phyloP scores from a whole-genome alignment of 2,113 vertebrate genomes.

The Leuciscus idus region DNA sequence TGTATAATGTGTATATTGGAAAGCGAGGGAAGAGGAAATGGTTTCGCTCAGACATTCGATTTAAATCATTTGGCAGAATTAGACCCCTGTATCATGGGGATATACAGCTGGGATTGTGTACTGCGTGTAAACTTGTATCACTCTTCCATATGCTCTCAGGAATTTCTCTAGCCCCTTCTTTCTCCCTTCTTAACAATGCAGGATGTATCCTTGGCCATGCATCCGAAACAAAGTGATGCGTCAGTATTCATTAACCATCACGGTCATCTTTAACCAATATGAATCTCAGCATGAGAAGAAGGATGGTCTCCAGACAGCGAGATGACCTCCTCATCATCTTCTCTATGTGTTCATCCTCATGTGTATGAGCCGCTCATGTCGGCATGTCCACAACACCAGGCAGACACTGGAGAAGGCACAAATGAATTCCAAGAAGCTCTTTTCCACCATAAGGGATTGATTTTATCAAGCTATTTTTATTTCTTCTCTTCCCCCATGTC shows the following conservation, averaged over 20 bases:
- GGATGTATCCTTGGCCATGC: not conserved
- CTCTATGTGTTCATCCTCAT: not conserved
- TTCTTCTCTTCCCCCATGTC: constrained; percentile 24
- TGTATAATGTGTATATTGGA: constrained; percentile 65
- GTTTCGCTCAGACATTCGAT: constrained; percentile 60
- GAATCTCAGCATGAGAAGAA: constrained; percentile 14
- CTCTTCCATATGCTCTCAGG: constrained; percentile 68
- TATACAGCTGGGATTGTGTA: constrained; percentile 69
- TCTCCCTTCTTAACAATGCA: not conserved
- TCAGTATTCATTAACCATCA: constrained; percentile 10
- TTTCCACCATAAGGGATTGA: constrained; percentile 48
- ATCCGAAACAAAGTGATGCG: constrained; percentile 9
- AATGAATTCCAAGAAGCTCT: constrained; percentile 23
- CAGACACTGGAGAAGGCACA: constrained; percentile 25
- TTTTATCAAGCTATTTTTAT: constrained; percentile 59
- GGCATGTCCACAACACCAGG: not conserved
- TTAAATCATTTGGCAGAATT: constrained; percentile 71
- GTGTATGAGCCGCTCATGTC: not conserved
- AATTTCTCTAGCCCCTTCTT: constrained; percentile 48
- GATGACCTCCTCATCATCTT: not conserved
- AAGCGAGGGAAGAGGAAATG: constrained; percentile 55
- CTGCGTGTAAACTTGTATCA: constrained; percentile 64
- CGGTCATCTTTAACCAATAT: not conserved
- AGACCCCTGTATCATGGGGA: constrained; percentile 59
- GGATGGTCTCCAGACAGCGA: not conserved